Base-by-base conservation (phyloP, 2,888 invertebrate genomes). In the Herminia tarsipennalis region DNA sequence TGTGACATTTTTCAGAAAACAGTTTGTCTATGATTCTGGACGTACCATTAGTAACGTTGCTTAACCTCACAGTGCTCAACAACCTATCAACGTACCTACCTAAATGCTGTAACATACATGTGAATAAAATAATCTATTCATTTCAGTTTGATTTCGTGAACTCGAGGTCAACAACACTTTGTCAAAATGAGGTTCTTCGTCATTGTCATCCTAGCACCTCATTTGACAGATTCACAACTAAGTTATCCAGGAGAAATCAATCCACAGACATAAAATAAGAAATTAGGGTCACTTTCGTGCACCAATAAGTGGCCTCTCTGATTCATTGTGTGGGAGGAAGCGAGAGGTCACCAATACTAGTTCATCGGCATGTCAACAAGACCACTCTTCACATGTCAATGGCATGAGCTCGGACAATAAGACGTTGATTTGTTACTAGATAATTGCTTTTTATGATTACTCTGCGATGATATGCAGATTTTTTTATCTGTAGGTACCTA, bases 341-440 rank as follows among this genome's bases (percentile, higher is more conserved):
- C 24, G 41, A 22, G 50, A 53, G 70, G 58, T 65, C 68, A 69
- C 47, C 33, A 50, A 45, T 39, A 46, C 51, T 52, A 48, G 67
- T 57, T 64, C 67, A 55, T 53, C 67, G 71, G 69, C 73, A 64
- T 72, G 76, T 68, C 73, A 76, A 71, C 61, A 48, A 65, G 61
- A 50, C 48, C 57, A 48, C 58, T 65, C 66, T 66, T 47, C 38
- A 63, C 32, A 64, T 66, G 75, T 73, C 76, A 66, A 57, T 61
- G 69, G 55, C 67, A 51, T 13, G 38, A 47, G 27, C 42, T 35
- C 40, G 48, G 48, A 64, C 67, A 65, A 65, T 66, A 36, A 47
- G 35, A 30, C 34, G 42, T 46, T 63, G 56, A 66, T 65, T 66
- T 51, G 41, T 45, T 49, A 53, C 27, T 39, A 40, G 49, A 41